Evolutionary conservation across 2,888 invertebrate species (phyloP).

Genomic region (Chalcis sispes): DNA sequence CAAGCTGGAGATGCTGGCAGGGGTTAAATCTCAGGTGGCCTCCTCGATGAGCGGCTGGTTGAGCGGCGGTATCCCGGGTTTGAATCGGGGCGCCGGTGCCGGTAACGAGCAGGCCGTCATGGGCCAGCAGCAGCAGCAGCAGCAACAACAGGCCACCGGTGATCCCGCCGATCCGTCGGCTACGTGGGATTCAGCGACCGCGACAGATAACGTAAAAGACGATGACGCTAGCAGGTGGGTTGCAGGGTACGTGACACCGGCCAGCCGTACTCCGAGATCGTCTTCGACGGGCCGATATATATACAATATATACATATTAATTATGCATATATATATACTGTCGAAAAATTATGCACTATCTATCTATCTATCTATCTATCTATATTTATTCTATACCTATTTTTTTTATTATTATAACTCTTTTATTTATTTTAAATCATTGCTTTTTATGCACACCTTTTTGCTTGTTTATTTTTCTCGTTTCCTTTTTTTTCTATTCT

Average conservation of each 20-base stretch:
- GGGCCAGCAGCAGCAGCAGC: slow-evolving; percentile 61
- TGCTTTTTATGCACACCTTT: too few species aligned
- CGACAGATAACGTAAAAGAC: slow-evolving; percentile 79
- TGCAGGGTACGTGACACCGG: slow-evolving; percentile 66
- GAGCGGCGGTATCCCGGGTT: slow-evolving; percentile 86
- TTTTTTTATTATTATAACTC: too few species aligned
- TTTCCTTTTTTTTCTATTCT: too few species aligned
- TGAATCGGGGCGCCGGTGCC: slow-evolving; percentile 78
- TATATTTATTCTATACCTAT: too few species aligned
- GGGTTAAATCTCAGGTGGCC: slow-evolving; percentile 90
- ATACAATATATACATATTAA: too few species aligned
- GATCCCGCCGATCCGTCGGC: slow-evolving; percentile 61
- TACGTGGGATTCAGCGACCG: slow-evolving; percentile 67
- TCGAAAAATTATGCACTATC: too few species aligned
- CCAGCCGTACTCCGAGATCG: slow-evolving; percentile 40
- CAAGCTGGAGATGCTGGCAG: slow-evolving; percentile 89
- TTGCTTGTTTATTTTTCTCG: too few species aligned
- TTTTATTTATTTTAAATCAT: too few species aligned
- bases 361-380: too few species aligned
- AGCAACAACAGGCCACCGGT: slow-evolving; percentile 72
- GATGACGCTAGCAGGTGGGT: slow-evolving; percentile 86
- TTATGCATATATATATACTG: too few species aligned
- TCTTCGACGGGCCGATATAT: slow-evolving; percentile 20
- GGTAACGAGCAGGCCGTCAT: slow-evolving; percentile 48
- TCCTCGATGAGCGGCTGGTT: slow-evolving; percentile 82